Percentiles rank a stretch among this genome's conserved stretches.
Conservation (phyloP, 2,113 vertebrate species). For the Ahaetulla prasina region DNA sequence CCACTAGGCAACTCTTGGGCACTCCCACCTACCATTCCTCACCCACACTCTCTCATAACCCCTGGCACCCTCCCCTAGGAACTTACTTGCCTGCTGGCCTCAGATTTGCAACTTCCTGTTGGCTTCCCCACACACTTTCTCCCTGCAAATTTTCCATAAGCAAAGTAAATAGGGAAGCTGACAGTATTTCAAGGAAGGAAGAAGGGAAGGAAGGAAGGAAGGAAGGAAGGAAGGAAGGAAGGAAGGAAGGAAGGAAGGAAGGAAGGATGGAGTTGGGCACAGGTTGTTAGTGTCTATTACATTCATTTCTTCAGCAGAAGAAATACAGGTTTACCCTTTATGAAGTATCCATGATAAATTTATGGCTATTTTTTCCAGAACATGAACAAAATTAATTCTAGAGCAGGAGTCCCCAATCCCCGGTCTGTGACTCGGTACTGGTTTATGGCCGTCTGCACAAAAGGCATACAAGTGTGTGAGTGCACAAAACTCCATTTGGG, state of each 20-base stretch:
- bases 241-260: too few species aligned
- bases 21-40: background rate
- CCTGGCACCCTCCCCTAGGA: background rate
- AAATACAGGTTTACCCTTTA: background rate
- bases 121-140: background rate
- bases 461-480: background rate
- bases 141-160: background rate
- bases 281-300: background rate
- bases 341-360: background rate
- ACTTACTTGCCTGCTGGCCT: background rate
- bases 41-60: background rate
- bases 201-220: too few species aligned
- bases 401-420: background rate
- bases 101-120: background rate
- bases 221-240: too few species aligned
- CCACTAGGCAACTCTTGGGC: background rate
- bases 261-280: background rate
- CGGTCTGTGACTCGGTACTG: accelerated
- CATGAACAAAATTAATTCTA: accelerated
- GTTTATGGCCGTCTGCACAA: background rate
- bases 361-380: background rate
- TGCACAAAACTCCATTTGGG: background rate
- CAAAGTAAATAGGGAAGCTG: background rate
- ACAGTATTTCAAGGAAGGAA: background rate
- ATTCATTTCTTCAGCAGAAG: accelerated